Percentiles rank a stretch among this genome's conserved stretches.
Conservation (phyloP, 2,888 invertebrate genomes). For the Spilosoma lubricipeda region DNA sequence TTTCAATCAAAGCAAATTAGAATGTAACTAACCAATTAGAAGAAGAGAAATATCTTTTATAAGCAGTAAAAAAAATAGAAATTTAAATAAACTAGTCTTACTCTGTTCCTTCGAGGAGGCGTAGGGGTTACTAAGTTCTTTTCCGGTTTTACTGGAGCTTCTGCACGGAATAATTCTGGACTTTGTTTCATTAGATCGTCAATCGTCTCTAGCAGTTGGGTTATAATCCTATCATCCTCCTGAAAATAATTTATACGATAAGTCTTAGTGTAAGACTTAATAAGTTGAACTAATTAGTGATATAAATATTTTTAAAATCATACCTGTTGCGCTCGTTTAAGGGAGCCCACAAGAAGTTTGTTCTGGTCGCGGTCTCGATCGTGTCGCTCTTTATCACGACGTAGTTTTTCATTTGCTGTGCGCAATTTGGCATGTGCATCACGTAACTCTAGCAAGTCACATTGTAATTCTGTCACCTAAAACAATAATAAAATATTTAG, state of each 20-base stretch:
- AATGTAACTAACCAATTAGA: no score
- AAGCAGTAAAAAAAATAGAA: not conserved
- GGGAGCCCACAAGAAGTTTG: constrained; percentile 78
- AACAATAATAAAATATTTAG: constrained; percentile 2
- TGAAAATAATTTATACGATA: constrained; percentile 49
- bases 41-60: not conserved
- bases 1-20: no score
- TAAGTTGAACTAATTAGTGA: not conserved
- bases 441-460: constrained; percentile 94
- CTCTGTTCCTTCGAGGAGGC: constrained; percentile 89
- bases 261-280: not conserved
- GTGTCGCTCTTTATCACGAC: constrained; percentile 94
- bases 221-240: constrained; percentile 91
- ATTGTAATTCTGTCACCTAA: constrained; percentile 91
- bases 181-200: constrained; percentile 92
- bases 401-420: constrained; percentile 95
- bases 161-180: constrained; percentile 87
- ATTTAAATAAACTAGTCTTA: constrained; percentile 54
- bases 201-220: constrained; percentile 91
- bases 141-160: constrained; percentile 69
- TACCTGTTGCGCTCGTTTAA: constrained; percentile 85
- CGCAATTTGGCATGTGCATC: constrained; percentile 97
- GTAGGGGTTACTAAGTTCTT: constrained; percentile 88
- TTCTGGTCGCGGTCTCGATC: constrained; percentile 92
- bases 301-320: not conserved